These are phyloP conservation scores for Mythimna loreyi DNA, from an alignment of 2,888 invertebrate genomes.

Conservation along the genomic window DNA sequence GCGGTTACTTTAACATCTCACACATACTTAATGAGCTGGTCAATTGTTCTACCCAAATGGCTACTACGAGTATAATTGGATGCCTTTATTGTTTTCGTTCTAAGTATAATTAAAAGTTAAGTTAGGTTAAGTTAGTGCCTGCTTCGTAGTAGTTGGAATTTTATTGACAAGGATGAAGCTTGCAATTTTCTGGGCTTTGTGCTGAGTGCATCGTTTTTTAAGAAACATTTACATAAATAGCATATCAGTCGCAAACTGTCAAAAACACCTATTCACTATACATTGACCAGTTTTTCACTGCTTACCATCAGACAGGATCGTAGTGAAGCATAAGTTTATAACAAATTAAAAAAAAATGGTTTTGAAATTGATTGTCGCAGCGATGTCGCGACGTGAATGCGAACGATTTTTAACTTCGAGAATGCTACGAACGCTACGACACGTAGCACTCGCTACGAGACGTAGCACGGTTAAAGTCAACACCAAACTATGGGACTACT, in stretches of 20 bases:
- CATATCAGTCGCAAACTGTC: too few relatives aligned
- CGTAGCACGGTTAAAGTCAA: not conserved
- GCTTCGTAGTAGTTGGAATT: not conserved
- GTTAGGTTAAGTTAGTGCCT: not conserved
- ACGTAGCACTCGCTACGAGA: slow-evolving; percentile 5
- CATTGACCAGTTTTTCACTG: too few relatives aligned
- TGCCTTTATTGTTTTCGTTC: slow-evolving; percentile 23
- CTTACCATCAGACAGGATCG: too few relatives aligned
- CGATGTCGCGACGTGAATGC: too few relatives aligned
- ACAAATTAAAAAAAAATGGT: too few relatives aligned
- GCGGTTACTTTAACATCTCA: slow-evolving; percentile 78
- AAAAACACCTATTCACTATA: too few relatives aligned
- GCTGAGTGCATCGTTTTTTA: not conserved
- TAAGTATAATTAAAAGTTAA: slow-evolving; percentile 14
- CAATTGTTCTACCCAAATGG: slow-evolving; percentile 72
- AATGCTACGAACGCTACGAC: slow-evolving; percentile 4
- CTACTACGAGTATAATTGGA: slow-evolving; percentile 65
- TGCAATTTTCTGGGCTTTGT: not conserved
- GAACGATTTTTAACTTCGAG: too few relatives aligned
- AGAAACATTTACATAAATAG: not conserved
- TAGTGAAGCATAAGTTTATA: too few relatives aligned
- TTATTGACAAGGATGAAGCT: not conserved
- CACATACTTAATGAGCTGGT: slow-evolving; percentile 81
- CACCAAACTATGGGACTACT: not conserved
- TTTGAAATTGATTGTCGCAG: too few relatives aligned